Evolutionary conservation across 1,140 invertebrate genomes (phyloP).

Genomic region (Steinernema khuongi): DNA sequence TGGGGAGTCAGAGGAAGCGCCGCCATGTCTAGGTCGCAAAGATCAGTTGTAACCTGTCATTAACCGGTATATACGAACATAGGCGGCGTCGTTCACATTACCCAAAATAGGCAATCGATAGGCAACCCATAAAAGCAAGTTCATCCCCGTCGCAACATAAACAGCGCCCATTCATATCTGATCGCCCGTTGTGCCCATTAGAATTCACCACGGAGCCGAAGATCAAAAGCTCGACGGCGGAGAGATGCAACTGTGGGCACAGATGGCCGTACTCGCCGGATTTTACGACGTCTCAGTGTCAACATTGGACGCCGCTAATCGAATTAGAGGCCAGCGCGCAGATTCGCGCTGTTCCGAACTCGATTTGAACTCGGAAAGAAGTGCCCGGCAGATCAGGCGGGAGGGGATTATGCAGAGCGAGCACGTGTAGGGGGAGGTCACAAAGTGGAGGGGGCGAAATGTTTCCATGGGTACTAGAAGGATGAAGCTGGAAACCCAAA

Average conservation of each 20-base stretch:
- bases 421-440: too few species aligned
- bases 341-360: too few species aligned
- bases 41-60: too few species aligned
- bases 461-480: too few species aligned
- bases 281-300: constrained; percentile 13
- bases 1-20: too few species aligned
- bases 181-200: background rate
- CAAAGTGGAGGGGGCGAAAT: too few species aligned
- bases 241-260: background rate
- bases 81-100: too few species aligned
- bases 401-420: too few species aligned
- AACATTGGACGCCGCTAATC: background rate
- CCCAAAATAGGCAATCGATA: background rate
- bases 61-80: too few species aligned
- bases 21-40: too few species aligned
- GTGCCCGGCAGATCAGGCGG: background rate
- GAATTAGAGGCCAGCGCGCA: background rate
- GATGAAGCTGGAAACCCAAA: too few species aligned
- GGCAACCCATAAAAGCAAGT: background rate
- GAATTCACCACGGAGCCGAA: background rate
- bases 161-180: background rate
- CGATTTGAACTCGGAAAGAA: too few species aligned
- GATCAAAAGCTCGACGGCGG: background rate
- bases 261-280: background rate
- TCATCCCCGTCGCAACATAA: background rate